Evolutionary conservation across 2,888 invertebrate species (phyloP).

Genomic region (Drosophila imparisetae): DNA sequence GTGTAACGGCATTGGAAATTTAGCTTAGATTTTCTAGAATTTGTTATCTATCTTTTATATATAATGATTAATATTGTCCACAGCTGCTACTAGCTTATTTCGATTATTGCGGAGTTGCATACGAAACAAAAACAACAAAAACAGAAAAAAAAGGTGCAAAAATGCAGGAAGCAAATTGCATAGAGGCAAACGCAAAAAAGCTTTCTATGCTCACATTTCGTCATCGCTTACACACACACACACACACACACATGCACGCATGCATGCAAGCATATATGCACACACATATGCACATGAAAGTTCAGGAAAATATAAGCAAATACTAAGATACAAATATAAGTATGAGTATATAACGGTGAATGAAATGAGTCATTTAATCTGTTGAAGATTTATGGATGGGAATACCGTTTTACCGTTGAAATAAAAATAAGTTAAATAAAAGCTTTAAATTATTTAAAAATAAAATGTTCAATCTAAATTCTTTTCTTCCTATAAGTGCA

Average conservation of each 20-base stretch:
- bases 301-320: conserved; percentile 50
- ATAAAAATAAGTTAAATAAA: background rate
- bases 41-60: background rate
- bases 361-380: conserved; percentile 36
- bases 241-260: background rate
- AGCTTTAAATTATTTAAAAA: background rate
- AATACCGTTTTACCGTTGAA: background rate
- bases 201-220: conserved; percentile 68
- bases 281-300: conserved; percentile 37
- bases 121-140: conserved; percentile 27
- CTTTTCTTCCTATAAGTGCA: background rate
- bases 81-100: conserved; percentile 32
- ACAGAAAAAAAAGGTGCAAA: conserved; percentile 33
- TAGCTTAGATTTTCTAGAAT: conserved; percentile 3
- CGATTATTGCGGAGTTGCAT: conserved; percentile 40
- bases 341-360: conserved; percentile 18
- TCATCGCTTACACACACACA: conserved; percentile 47
- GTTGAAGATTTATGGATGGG: background rate
- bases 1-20: conserved; percentile 14
- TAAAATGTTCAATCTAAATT: background rate
- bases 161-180: conserved; percentile 66
- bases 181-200: conserved; percentile 47
- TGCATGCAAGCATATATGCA: conserved; percentile 12
- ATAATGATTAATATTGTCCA: conserved; percentile 3
- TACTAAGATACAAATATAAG: conserved; percentile 19